These are phyloP conservation scores for Onychostruthus taczanowskii DNA, from an alignment of 2,113 vertebrate species.

Conservation along the genomic window DNA sequence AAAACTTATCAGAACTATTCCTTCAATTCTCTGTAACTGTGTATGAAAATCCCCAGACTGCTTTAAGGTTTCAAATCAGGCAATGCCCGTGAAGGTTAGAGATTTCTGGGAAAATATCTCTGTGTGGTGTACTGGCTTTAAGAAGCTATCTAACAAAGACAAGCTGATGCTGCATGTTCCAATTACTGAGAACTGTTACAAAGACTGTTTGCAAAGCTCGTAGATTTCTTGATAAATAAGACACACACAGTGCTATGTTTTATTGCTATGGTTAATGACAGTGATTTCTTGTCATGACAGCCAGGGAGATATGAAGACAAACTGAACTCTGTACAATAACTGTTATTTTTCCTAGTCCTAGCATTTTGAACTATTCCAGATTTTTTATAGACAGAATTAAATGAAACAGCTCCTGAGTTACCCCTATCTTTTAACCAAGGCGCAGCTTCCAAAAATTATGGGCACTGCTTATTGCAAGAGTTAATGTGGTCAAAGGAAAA, in stretches of 20 bases:
- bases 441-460: not conserved
- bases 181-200: slow-evolving; percentile 44
- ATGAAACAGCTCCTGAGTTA: not conserved
- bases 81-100: not conserved
- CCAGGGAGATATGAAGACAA: not conserved
- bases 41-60: slow-evolving; percentile 21
- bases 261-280: slow-evolving; percentile 37
- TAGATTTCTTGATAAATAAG: slow-evolving; percentile 50
- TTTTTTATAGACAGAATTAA: not conserved
- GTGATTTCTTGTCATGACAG: slow-evolving; percentile 18
- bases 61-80: slow-evolving; percentile 47
- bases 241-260: not conserved
- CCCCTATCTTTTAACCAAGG: not conserved
- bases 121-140: not conserved
- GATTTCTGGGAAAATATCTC: slow-evolving; percentile 27
- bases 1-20: slow-evolving; percentile 7
- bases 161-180: slow-evolving; percentile 39
- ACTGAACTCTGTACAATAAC: not conserved
- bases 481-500: not conserved
- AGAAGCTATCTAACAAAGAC: slow-evolving; percentile 34
- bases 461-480: not conserved
- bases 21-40: not conserved
- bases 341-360: not conserved
- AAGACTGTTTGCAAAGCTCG: not conserved
- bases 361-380: not conserved